A percentile compares a stretch with the other conserved stretches of the same genome.
phyloP scores from a whole-genome alignment of 1,140 invertebrate species.

The Diorhabda elongata region DNA sequence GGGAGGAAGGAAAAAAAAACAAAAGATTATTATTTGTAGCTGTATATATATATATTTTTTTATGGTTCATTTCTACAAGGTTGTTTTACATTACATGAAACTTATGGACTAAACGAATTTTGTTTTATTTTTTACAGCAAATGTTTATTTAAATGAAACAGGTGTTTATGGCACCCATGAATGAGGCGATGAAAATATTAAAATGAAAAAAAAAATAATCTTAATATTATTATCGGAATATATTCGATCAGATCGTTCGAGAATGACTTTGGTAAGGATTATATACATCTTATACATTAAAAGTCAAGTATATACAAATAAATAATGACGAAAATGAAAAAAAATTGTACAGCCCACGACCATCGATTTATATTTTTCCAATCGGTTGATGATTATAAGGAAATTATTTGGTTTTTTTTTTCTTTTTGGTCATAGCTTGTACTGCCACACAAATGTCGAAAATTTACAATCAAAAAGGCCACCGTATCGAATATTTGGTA shows the following conservation, averaged over 20 bases:
- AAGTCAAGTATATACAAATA: conserved; percentile 34
- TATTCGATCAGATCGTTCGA: conserved; percentile 32
- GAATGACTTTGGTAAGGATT: conserved; percentile 28
- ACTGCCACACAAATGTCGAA: conserved; percentile 4
- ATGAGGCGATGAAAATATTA: conserved; percentile 15
- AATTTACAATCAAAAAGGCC: conserved; percentile 29
- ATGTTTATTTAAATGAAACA: conserved; percentile 8
- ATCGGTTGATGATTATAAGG: not conserved
- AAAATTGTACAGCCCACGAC: too few species aligned
- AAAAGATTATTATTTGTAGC: not conserved
- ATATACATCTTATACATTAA: conserved; percentile 27
- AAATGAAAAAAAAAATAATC: conserved; percentile 24
- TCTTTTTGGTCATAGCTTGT: not conserved
- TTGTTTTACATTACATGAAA: conserved; percentile 18
- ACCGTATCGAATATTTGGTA: conserved; percentile 25
- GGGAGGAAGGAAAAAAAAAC: not conserved
- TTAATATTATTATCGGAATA: conserved; percentile 23
- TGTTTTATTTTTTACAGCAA: conserved; percentile 14
- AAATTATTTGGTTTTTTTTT: not conserved
- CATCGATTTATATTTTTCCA: not conserved
- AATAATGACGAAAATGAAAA: conserved; percentile 23
- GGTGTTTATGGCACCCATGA: conserved; percentile 26
- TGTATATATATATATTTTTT: conserved; percentile 12
- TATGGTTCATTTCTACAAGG: conserved; percentile 24
- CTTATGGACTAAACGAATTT: conserved; percentile 12